Conservation (phyloP, 2,888 invertebrate genomes). For the Drosophila mimica region DNA sequence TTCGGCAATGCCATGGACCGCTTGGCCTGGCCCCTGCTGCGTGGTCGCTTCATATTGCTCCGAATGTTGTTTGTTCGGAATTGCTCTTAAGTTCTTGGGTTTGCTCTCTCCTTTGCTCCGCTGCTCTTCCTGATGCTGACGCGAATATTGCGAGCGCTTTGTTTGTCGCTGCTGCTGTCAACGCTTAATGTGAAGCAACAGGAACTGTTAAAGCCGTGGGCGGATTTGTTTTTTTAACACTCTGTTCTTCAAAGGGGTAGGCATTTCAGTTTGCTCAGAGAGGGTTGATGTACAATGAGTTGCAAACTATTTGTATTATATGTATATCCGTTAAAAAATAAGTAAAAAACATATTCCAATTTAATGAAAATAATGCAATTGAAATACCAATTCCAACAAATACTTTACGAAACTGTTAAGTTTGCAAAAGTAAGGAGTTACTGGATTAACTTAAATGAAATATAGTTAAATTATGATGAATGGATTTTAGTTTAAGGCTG, state of each 20-base stretch:
- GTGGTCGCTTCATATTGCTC: conserved; percentile 55
- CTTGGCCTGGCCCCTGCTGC: conserved; percentile 15
- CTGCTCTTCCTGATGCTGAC: conserved; percentile 20
- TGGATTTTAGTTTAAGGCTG: neutral
- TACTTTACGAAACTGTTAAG: neutral
- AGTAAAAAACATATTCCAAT: neutral
- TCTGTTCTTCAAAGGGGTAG: conserved; percentile 2
- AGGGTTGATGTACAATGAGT: neutral
- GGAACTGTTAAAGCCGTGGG: conserved; percentile 18
- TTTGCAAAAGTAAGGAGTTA: too few relatives aligned
- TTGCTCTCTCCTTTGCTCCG: conserved; percentile 40
- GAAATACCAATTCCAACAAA: neutral
- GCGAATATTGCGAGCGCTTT: conserved; percentile 29
- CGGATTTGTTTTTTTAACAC: conserved; percentile 19
- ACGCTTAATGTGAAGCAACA: conserved; percentile 42
- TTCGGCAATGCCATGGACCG: conserved; percentile 24
- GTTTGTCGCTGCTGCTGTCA: conserved; percentile 45
- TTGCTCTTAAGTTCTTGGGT: conserved; percentile 69
- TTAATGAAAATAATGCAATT: too few relatives aligned
- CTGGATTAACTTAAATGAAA: neutral
- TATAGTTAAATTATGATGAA: conserved; percentile 22
- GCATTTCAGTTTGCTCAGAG: conserved; percentile 3
- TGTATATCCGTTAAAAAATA: neutral
- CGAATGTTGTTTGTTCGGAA: conserved; percentile 65
- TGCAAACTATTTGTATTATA: neutral